Conservation (phyloP, 1,140 invertebrate species). For the Bombus superbus region DNA sequence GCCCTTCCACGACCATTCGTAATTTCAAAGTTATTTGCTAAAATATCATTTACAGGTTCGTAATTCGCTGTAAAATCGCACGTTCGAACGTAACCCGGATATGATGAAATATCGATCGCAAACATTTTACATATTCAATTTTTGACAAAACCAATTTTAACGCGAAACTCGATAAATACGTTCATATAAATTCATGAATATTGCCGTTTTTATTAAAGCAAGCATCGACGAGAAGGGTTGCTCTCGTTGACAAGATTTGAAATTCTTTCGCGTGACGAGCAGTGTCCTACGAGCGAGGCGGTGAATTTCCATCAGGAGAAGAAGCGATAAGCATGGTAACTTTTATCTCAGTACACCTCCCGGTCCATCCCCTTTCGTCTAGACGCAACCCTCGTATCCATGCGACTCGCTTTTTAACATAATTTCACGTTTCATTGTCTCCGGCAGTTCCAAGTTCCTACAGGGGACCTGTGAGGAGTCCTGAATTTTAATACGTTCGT, state of each 20-base stretch:
- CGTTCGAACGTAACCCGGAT: not conserved
- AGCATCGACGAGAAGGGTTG: not conserved
- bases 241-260: conserved; percentile 23
- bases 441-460: conserved; percentile 37
- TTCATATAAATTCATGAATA: not conserved
- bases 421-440: conserved; percentile 65
- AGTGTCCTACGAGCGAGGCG: conserved; percentile 10
- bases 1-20: too few species aligned
- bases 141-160: not conserved
- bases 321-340: conserved; percentile 57
- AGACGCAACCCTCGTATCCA: conserved; percentile 23
- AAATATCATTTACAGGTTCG: not conserved
- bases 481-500: conserved; percentile 60
- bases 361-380: not conserved
- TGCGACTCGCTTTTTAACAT: conserved; percentile 60
- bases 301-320: conserved; percentile 51
- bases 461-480: conserved; percentile 32
- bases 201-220: not conserved
- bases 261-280: conserved; percentile 30
- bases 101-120: not conserved
- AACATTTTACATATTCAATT: not conserved
- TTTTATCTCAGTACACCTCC: conserved; percentile 44
- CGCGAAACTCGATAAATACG: not conserved
- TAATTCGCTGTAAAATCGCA: not conserved
- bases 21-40: not conserved